Base-by-base conservation (phyloP, 1,140 invertebrate genomes). In the Scaptomyza montana region DNA sequence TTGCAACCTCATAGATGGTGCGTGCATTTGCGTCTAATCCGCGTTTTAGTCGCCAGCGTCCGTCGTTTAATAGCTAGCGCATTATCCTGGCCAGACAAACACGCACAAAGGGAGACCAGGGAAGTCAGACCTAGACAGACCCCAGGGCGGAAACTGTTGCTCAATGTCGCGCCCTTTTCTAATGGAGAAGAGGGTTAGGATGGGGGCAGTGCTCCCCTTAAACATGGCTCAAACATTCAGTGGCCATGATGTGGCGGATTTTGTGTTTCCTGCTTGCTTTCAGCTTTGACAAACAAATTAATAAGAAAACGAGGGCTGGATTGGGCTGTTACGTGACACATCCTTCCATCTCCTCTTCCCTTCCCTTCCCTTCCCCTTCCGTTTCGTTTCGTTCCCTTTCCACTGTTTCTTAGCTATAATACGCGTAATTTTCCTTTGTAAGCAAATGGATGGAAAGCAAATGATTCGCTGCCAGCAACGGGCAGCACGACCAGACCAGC, bases 1-100 rank as follows among this genome's bases (percentile, higher is more conserved):
- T 69, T 77, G 74, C 71, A 63, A 62, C 51, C 62, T 77, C 73
- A 76, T 73, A 41, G 46, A 64, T 78, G 78, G 78, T 86, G 81
- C 81, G 81, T 86, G 81, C 84, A 86, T 71, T 78, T 82, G 67
- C 45, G 78, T 60, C 82, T 86, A 86, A 86, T 86, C 81, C 81
- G 82, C 78, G 81, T 80, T 85, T 86, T 86, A 86, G 81, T 81
- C 63, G 68, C 50, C 66, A 50, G 45, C 46, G 53, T 70, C 19
- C 39, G 54, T 56, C 70, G 50, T 53, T 69, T 56, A 61, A 53
- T 61, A 16, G 54, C 46, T 33, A 25, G 3, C 39, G 45, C 45
- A 51, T 68, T 68, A 68, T 68, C 69, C 55, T 60, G 30, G 36
- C 60, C 57, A 55, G 66, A 25, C 16, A 50, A 0, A 43, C 39